These are phyloP conservation scores for Papio anubis DNA, from an alignment of 2,113 vertebrate species.

Conservation along the genomic window DNA sequence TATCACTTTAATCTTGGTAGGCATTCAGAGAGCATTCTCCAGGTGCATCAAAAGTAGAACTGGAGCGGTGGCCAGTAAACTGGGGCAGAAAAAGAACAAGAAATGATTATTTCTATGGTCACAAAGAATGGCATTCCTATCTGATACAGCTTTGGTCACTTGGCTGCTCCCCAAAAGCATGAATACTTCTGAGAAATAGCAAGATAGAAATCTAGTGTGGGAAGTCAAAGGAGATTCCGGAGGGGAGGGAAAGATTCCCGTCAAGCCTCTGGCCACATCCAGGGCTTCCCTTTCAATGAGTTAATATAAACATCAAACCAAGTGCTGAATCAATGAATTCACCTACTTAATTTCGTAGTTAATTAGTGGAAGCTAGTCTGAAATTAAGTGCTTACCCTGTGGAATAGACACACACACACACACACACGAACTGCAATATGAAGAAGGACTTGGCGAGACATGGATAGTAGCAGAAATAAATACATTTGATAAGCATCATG, in stretches of 20 bases:
- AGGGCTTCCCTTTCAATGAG: slow-evolving; percentile 58
- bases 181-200: slow-evolving; percentile 59
- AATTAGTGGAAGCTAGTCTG: slow-evolving; percentile 58
- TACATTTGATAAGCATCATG: not conserved
- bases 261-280: slow-evolving; percentile 52
- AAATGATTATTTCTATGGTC: not conserved
- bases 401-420: slow-evolving; percentile 44
- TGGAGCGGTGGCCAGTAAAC: not conserved
- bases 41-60: not conserved
- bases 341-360: slow-evolving; percentile 67
- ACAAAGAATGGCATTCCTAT: not conserved
- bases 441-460: not conserved
- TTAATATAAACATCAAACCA: slow-evolving; percentile 67
- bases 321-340: slow-evolving; percentile 69
- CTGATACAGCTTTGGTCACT: not conserved
- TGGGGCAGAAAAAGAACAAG: not conserved
- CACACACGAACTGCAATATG: not conserved
- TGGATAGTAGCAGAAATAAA: not conserved
- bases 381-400: slow-evolving; percentile 70
- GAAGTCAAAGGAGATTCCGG: slow-evolving; percentile 33
- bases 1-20: not conserved
- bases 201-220: not conserved
- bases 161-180: not conserved
- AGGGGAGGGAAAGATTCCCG: not conserved
- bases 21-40: not conserved